These are phyloP conservation scores for Drosophila histrio DNA, from an alignment of 2,888 invertebrate species.

Conservation along the genomic window DNA sequence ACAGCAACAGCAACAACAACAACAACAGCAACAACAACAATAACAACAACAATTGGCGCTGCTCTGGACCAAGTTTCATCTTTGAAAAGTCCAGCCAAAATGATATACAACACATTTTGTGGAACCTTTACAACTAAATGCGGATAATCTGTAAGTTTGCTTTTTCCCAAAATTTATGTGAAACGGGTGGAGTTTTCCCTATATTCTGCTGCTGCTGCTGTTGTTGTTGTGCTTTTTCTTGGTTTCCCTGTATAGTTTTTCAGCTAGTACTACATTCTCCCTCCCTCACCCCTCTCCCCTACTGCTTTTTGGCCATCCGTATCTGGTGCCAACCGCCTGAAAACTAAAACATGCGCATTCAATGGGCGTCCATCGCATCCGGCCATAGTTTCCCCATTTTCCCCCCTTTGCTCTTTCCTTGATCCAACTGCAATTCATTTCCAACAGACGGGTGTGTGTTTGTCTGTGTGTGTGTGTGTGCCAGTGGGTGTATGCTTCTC, in stretches of 20 bases:
- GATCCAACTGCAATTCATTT: conserved; percentile 73
- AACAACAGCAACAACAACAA: conserved; percentile 56
- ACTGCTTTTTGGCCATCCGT: conserved; percentile 3
- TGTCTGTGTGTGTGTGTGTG: conserved; percentile 43
- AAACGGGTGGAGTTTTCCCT: conserved; percentile 76
- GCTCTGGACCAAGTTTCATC: conserved; percentile 68
- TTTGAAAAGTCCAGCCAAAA: conserved; percentile 66
- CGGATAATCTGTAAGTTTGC: conserved; percentile 83
- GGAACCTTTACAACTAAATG: conserved; percentile 82
- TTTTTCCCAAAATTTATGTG: conserved; percentile 74
- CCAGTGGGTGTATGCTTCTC: conserved; percentile 51
- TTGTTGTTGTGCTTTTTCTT: conserved; percentile 75
- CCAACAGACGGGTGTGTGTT: conserved; percentile 57
- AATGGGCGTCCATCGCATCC: conserved; percentile 64
- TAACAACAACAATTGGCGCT: neutral
- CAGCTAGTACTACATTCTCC: conserved; percentile 25
- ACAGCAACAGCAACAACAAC: conserved; percentile 50
- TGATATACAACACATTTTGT: conserved; percentile 80
- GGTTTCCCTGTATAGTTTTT: conserved; percentile 69
- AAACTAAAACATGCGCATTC: conserved; percentile 78
- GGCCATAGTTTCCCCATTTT: conserved; percentile 26
- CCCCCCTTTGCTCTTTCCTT: neutral
- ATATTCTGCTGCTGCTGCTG: conserved; percentile 20
- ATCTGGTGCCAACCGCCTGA: conserved; percentile 59
- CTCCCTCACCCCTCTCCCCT: conserved; percentile 1